These are phyloP conservation scores for Galaxea fascicularis DNA, from an alignment of 92 coral and sea anemone genomes.

Conservation along the genomic window DNA sequence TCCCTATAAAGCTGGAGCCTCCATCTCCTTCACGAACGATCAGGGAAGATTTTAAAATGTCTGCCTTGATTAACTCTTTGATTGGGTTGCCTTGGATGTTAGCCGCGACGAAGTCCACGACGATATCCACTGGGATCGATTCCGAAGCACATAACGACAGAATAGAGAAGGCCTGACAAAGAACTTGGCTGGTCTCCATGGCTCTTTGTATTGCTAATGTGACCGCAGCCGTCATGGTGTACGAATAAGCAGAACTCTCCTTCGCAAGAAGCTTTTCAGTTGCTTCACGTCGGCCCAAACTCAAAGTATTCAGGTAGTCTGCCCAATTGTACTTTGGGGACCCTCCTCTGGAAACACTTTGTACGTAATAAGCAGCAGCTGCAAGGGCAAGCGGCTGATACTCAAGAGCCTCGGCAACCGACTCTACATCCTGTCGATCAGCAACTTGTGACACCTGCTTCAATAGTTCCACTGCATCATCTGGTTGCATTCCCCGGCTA, in stretches of 20 bases:
- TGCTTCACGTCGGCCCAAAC: conserved; percentile 55
- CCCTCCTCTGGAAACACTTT: conserved; percentile 68
- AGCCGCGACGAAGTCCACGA: not conserved
- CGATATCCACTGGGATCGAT: not conserved
- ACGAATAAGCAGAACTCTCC: conserved; percentile 51
- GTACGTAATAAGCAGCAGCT: conserved; percentile 81
- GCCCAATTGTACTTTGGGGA: conserved; percentile 74
- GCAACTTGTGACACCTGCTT: conserved; percentile 60
- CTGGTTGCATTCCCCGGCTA: conserved; percentile 70
- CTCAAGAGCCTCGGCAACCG: conserved; percentile 51
- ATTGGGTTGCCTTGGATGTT: too few relatives aligned
- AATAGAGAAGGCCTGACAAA: conserved; percentile 40
- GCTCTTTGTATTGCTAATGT: conserved; percentile 74
- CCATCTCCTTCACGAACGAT: not conserved
- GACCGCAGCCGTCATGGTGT: conserved; percentile 75
- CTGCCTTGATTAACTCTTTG: not conserved
- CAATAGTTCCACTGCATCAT: conserved; percentile 73
- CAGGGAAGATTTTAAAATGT: not conserved
- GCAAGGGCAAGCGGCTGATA: conserved; percentile 84
- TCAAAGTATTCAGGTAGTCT: conserved; percentile 49
- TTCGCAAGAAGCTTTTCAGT: conserved; percentile 49
- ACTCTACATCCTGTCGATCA: conserved; percentile 33
- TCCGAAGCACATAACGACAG: not conserved
- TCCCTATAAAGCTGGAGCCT: not conserved
- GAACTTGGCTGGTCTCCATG: conserved; percentile 60